Conservation (phyloP, 2,113 vertebrate species). For the Sus scrofa region T2T-Sscrofa CM000830.6:44101501-44102000, state of each 20-base stretch:
- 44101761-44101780: slow-evolving; percentile 32
- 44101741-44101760: not conserved
- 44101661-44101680: not conserved
- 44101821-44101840: not conserved
- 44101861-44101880: slow-evolving; percentile 1
- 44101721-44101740: not conserved
- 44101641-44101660: not conserved
- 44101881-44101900: slow-evolving; percentile 29
- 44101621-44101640: slow-evolving; percentile 19
- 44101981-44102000: slow-evolving; percentile 24
- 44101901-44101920: slow-evolving; percentile 16
- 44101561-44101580: slow-evolving; percentile 13
- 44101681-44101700: not conserved
- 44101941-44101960: slow-evolving; percentile 40
- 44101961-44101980: slow-evolving; percentile 21
- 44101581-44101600: slow-evolving; percentile 28
- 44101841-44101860: slow-evolving; percentile 4
- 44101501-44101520: slow-evolving; percentile 47
- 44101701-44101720: not conserved
- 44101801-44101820: not conserved
- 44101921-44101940: slow-evolving; percentile 36
- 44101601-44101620: not conserved
- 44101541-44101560: not conserved
- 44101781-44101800: not conserved
- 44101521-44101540: not conserved